phyloP scores from a whole-genome alignment of 2,797 vertebrate species.

The Peromyscus nudipes region DNA sequence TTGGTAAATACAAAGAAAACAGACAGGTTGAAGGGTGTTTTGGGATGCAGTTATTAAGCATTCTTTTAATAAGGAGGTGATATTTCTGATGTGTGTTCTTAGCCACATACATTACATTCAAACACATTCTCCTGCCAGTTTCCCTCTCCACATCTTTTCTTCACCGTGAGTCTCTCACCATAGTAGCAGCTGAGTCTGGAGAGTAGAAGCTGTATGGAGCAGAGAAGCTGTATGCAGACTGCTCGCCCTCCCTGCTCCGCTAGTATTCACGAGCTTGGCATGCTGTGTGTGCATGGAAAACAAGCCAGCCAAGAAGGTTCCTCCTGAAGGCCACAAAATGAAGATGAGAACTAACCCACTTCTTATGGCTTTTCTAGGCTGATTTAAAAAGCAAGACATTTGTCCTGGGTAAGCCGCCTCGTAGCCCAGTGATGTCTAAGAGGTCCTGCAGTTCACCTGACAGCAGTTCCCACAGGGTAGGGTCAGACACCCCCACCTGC shows the following conservation, averaged over 20 bases:
- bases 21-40: not conserved
- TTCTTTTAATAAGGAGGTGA: not conserved
- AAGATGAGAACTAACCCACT: constrained; percentile 83
- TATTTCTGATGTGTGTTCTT: not conserved
- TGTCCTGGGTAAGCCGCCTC: constrained; percentile 97
- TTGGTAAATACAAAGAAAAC: constrained; percentile 55
- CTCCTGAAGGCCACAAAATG: not conserved
- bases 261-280: not conserved
- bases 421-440: constrained; percentile 96
- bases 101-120: not conserved
- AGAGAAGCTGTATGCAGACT: not conserved
- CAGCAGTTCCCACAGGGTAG: constrained; percentile 95
- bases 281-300: constrained; percentile 74
- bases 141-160: not conserved
- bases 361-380: constrained; percentile 94
- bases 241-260: not conserved
- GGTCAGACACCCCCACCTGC: constrained; percentile 86
- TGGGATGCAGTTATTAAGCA: not conserved
- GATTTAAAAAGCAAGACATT: constrained; percentile 92
- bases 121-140: not conserved
- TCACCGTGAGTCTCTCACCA: not conserved
- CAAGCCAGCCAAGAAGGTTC: not conserved
- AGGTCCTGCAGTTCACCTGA: constrained; percentile 92
- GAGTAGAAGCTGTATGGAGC: accelerated
- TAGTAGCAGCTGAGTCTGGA: not conserved